Percentiles rank a stretch among this genome's conserved stretches.
Conservation (phyloP, 1,140 invertebrate species). For the Aporrectodea caliginosa region DNA sequence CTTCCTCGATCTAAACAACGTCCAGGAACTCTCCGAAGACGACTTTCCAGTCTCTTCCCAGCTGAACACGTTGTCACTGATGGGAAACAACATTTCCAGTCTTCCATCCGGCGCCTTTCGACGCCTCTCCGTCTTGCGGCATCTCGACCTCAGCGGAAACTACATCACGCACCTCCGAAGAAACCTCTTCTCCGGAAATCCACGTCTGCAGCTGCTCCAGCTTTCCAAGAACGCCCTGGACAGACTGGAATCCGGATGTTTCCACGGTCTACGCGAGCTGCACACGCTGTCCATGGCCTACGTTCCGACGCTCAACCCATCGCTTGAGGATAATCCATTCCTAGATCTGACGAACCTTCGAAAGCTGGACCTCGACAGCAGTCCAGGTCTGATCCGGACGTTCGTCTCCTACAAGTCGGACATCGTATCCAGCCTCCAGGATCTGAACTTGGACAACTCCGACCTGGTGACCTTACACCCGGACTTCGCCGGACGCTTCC, state of each 20-base stretch:
- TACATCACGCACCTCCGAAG: constrained; percentile 47
- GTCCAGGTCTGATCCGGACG: constrained; percentile 65
- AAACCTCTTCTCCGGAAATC: constrained; percentile 46
- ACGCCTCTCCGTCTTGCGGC: constrained; percentile 54
- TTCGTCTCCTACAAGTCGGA: constrained; percentile 63
- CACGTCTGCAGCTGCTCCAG: constrained; percentile 62
- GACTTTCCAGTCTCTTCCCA: constrained; percentile 37
- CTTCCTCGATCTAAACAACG: constrained; percentile 65
- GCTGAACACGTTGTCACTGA: constrained; percentile 36
- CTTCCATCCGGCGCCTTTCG: constrained; percentile 35
- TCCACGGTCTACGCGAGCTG: constrained; percentile 65
- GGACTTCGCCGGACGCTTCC: constrained; percentile 67
- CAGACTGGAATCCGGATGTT: constrained; percentile 63
- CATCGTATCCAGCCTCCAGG: constrained; percentile 61
- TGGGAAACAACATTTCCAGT: constrained; percentile 36
- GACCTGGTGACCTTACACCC: constrained; percentile 62
- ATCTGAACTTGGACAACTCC: constrained; percentile 64
- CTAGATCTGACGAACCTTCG: not conserved
- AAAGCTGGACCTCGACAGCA: constrained; percentile 66
- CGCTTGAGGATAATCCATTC: constrained; percentile 38
- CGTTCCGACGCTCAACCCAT: constrained; percentile 60
- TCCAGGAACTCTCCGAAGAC: constrained; percentile 55
- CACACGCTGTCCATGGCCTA: constrained; percentile 66
- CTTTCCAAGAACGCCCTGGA: constrained; percentile 72
- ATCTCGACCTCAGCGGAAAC: constrained; percentile 54